phyloP scores from a whole-genome alignment of 1,140 invertebrate genomes.

The Microplitis mediator region DNA sequence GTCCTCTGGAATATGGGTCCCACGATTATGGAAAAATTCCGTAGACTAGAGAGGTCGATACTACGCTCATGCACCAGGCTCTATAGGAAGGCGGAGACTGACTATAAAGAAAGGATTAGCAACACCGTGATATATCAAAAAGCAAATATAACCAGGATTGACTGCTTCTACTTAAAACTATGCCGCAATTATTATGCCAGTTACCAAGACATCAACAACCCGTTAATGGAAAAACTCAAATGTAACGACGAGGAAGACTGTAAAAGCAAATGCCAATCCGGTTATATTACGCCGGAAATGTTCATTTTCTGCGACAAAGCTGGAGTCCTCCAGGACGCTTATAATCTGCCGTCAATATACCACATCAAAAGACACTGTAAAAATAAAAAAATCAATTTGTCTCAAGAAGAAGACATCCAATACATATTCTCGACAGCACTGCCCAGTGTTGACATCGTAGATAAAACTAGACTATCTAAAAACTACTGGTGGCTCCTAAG shows the following conservation, averaged over 20 bases:
- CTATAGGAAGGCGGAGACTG: neutral
- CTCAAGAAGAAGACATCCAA: neutral
- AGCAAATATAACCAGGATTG: neutral
- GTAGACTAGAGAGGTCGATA: slow-evolving; percentile 9
- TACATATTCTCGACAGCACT: neutral
- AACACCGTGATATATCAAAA: neutral
- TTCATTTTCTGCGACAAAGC: neutral
- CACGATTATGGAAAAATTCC: neutral
- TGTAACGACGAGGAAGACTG: neutral
- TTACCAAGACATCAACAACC: neutral
- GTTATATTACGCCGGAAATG: neutral
- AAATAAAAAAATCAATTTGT: neutral
- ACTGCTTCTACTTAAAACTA: neutral
- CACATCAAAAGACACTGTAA: neutral
- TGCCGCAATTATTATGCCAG: slow-evolving; percentile 29
- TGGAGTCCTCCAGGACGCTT: neutral
- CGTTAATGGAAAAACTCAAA: neutral
- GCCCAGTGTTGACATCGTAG: neutral
- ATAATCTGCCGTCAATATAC: neutral
- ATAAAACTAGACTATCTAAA: too few relatives aligned
- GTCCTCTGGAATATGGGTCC: slow-evolving; percentile 11
- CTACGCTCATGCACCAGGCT: neutral
- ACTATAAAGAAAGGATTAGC: neutral
- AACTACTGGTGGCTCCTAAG: neutral
- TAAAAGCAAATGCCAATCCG: neutral